Evolutionary conservation across 2,888 invertebrate genomes (phyloP).

Genomic region (Chamaedrilus cognettii): DNA sequence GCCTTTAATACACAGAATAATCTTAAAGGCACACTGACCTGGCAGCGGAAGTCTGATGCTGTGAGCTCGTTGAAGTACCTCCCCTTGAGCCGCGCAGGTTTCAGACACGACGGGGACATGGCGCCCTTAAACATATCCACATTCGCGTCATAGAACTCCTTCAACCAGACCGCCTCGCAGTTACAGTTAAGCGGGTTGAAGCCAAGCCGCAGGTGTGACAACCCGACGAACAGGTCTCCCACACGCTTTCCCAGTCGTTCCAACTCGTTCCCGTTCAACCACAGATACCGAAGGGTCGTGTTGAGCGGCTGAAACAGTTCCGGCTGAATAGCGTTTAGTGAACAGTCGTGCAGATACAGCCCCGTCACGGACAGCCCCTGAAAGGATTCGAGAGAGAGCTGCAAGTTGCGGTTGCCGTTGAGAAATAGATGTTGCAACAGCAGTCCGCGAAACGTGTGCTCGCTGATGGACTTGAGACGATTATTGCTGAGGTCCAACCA

Average conservation of each 20-base stretch:
- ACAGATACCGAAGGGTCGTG: constrained; percentile 49
- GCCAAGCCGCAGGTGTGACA: constrained; percentile 52
- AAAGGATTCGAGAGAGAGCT: constrained; percentile 48
- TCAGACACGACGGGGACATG: constrained; percentile 48
- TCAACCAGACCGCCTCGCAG: constrained; percentile 55
- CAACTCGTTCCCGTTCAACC: constrained; percentile 55
- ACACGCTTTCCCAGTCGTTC: constrained; percentile 48
- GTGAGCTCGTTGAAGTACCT: constrained; percentile 47
- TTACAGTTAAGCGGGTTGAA: constrained; percentile 57
- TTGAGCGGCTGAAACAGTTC: constrained; percentile 52
- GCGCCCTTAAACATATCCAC: constrained; percentile 42
- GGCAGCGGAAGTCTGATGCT: constrained; percentile 49
- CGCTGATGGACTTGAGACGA: too few species aligned
- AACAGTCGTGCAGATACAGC: constrained; percentile 55
- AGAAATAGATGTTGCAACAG: constrained; percentile 53
- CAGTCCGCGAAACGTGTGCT: constrained; percentile 54
- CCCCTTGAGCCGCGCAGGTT: constrained; percentile 45
- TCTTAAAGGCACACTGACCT: too few species aligned
- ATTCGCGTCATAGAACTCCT: constrained; percentile 46
- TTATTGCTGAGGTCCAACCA: too few species aligned
- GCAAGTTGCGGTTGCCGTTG: constrained; percentile 53
- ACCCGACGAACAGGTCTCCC: constrained; percentile 45
- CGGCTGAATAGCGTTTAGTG: constrained; percentile 46
- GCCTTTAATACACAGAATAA: too few species aligned
- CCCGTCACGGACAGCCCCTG: constrained; percentile 49